phyloP scores from a whole-genome alignment of 2,888 invertebrate genomes.

The Netelia fuscicornis region DNA sequence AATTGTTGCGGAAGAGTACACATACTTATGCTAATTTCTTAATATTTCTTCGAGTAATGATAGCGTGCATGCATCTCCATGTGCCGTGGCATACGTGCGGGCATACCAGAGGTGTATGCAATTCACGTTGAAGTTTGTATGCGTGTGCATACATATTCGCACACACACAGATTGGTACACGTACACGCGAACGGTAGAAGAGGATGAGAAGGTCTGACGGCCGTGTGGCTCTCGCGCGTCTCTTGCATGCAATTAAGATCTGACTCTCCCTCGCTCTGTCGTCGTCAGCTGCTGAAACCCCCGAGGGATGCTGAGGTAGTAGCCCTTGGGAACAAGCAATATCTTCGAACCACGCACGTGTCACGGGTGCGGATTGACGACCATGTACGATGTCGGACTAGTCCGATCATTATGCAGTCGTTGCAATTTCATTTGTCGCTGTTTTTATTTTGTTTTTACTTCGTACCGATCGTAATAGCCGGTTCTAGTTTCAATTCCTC shows the following conservation, averaged over 20 bases:
- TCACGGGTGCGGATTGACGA: constrained; percentile 48
- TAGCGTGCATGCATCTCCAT: constrained; percentile 47
- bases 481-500: too few species aligned
- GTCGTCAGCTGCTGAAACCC: constrained; percentile 52
- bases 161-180: neutral
- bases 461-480: too few species aligned
- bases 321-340: constrained; percentile 52
- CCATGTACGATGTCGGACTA: constrained; percentile 24
- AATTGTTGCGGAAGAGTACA: constrained; percentile 61
- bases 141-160: neutral
- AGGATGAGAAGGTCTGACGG: constrained; percentile 24
- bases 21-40: constrained; percentile 64
- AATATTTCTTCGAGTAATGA: constrained; percentile 65
- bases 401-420: constrained; percentile 13
- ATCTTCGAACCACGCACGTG: constrained; percentile 50
- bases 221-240: constrained; percentile 65
- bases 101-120: constrained; percentile 11
- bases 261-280: constrained; percentile 69
- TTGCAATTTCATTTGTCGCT: neutral
- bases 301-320: constrained; percentile 44
- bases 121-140: constrained; percentile 19
- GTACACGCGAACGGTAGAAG: constrained; percentile 24
- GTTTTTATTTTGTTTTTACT: neutral
- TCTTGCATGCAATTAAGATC: constrained; percentile 77
- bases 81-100: constrained; percentile 8